A percentile compares a stretch with the other conserved stretches of the same genome.
Evolutionary conservation across 2,113 vertebrate species (phyloP).

Genomic region (Myotis davidii): DNA sequence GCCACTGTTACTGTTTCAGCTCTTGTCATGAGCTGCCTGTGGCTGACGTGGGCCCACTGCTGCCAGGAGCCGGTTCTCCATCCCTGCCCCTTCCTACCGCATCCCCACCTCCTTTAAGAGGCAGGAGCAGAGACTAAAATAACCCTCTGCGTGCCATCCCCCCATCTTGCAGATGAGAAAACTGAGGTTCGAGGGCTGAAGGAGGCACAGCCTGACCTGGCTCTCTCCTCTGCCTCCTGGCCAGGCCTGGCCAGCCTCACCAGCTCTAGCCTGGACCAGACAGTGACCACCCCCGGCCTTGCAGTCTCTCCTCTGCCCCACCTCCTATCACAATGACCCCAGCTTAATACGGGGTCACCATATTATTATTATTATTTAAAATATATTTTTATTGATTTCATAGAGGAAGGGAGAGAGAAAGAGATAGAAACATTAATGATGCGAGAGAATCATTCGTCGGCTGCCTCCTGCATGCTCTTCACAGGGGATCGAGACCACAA

Average conservation of each 20-base stretch:
- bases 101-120: not conserved
- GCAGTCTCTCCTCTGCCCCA: not conserved
- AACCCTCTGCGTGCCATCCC: not conserved
- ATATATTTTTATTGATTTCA: too few species aligned
- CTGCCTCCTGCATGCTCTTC: too few species aligned
- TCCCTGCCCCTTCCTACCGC: not conserved
- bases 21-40: not conserved
- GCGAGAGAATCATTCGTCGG: too few species aligned
- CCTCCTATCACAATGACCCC: not conserved
- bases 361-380: too few species aligned
- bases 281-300: not conserved
- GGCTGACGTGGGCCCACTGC: too few species aligned
- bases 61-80: not conserved
- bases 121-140: not conserved
- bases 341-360: rapidly evolving
- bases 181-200: not conserved
- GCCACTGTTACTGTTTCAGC: not conserved
- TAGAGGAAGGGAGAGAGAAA: too few species aligned
- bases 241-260: not conserved
- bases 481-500: too few species aligned
- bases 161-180: not conserved
- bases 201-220: not conserved
- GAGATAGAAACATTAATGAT: too few species aligned
- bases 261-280: not conserved
- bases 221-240: not conserved